Evolutionary conservation across 2,113 vertebrate species (phyloP).

Genomic region (Himantopus leucocephalus): DNA sequence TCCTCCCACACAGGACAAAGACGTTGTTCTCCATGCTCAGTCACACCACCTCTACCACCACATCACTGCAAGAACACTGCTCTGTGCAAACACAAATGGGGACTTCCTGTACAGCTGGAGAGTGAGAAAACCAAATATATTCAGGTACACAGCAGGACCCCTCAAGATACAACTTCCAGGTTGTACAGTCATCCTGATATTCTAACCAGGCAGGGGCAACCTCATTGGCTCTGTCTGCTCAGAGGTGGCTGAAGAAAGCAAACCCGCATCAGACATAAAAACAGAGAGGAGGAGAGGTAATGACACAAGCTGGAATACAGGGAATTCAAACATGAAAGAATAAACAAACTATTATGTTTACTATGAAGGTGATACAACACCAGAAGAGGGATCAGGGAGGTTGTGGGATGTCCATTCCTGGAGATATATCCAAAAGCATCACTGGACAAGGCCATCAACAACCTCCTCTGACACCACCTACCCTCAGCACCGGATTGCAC

Average conservation of each 20-base stretch:
- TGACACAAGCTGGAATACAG: not conserved
- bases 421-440: not conserved
- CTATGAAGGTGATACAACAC: not conserved
- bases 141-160: not conserved
- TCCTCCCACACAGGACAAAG: not conserved
- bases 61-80: not conserved
- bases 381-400: not conserved
- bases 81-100: not conserved
- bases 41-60: not conserved
- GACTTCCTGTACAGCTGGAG: not conserved
- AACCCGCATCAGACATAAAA: not conserved
- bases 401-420: not conserved
- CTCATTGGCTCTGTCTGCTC: not conserved
- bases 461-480: not conserved
- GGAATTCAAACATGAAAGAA: not conserved
- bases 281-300: accelerated
- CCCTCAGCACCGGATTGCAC: not conserved
- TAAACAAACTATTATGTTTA: not conserved
- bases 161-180: not conserved
- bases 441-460: not conserved
- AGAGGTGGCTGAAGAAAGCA: not conserved
- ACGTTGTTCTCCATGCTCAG: not conserved
- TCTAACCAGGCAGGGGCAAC: not conserved
- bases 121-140: not conserved
- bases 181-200: not conserved